These are phyloP conservation scores for Spatulosminthurus flaviceps DNA, from an alignment of 2,888 invertebrate species.

Conservation along the genomic window DNA sequence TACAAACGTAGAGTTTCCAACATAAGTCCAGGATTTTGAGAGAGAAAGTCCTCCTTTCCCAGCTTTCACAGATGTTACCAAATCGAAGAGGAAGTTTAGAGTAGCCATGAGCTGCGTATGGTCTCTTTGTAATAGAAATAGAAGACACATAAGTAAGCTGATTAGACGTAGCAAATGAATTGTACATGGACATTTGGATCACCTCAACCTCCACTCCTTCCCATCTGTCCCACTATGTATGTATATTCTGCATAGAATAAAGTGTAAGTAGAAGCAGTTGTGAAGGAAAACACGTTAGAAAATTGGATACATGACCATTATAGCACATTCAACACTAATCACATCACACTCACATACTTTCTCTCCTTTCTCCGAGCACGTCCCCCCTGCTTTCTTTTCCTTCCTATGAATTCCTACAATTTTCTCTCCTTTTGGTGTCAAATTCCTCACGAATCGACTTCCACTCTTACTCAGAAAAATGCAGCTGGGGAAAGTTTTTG, in stretches of 20 bases:
- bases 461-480: too few species aligned
- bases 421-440: too few species aligned
- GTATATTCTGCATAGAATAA: not conserved
- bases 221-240: not conserved
- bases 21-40: too few species aligned
- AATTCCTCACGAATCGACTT: too few species aligned
- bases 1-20: too few species aligned
- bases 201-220: not conserved
- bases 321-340: not conserved
- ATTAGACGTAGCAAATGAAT: conserved; percentile 30
- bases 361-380: not conserved
- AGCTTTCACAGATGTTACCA: not conserved
- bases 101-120: not conserved
- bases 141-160: conserved; percentile 21
- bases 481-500: too few species aligned
- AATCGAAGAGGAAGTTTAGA: not conserved
- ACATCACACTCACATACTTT: not conserved
- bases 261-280: too few species aligned
- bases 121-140: not conserved
- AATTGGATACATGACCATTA: conserved; percentile 24
- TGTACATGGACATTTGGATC: conserved; percentile 23
- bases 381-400: not conserved
- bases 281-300: conserved; percentile 6
- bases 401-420: too few species aligned
- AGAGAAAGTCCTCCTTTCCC: not conserved